Evolutionary conservation across 2,113 vertebrate genomes (phyloP), one percentile per base, ranked within the genome.

Genomic region (Leuciscus idus): DNA sequence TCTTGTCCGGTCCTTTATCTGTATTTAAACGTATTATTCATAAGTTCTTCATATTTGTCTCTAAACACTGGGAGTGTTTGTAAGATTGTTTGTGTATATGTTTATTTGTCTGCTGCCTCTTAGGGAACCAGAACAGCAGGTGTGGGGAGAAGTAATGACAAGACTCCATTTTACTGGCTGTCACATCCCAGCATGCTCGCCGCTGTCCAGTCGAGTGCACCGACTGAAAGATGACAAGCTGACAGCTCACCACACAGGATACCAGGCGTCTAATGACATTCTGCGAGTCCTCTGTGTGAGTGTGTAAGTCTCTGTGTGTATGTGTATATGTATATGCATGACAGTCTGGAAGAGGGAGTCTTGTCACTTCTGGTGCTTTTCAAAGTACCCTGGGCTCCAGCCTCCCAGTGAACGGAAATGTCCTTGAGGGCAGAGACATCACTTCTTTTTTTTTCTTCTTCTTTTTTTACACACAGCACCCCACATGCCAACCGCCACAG

Each of bases 171-270:
- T 90, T 89, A 85, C 84, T 85, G 76, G 72, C 77, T 89, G 88
- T 86, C 89, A 85, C 82, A 80, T 85, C 89, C 89, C 89, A 90
- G 89, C 89, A 90, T 90, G 89, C 85, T 78, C 50, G 74, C 82
- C n/a, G 85, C 89, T 86, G 89, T 90, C 90, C 87, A 89, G 88
- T 89, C 88, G 70, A 87, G 88, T 87, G 90, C 64, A 87, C 80
- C 85, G 84, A 89, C 81, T 81, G 81, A 88, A 77, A 88, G 85
- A 89, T 91, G 90, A 91, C 88, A 88, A 85, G 84, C 88, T 88
- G 90, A 91, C 88, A 89, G 85, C 70, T 76, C 36, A 83, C 66
- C 81, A 81, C 90, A 87, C 85, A 89, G 87, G 85, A 88, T 85
- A 86, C 78, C 81, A 88, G 80, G 62, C 84, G 55, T 80, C 83